Evolutionary conservation across 2,113 vertebrate genomes (phyloP), one percentile per base, ranked within the genome.

Genomic region (Anser brachyrhynchus): DNA sequence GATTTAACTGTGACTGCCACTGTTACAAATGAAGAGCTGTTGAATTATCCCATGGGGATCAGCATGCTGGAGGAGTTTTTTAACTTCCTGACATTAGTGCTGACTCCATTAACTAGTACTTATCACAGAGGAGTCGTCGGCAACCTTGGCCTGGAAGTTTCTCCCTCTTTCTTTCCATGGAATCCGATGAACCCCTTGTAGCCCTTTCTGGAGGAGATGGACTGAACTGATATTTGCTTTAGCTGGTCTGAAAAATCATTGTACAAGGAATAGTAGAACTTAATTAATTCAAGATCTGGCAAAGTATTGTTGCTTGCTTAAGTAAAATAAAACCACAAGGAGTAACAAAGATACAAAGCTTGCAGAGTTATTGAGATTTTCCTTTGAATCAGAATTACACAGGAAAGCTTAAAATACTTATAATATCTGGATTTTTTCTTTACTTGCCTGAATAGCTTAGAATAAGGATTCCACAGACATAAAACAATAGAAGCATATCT

Each of bases 401-500:
- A 55, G 70, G 88, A 43, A 87, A 93, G 70, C 61, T 91, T 76
- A 70, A 90, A 96, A 86, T 87, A 78, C 73, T 88, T 83, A 31
- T 11, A 95, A 87, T 91, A 89, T 93, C 75, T 96, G 94, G 74
- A 81, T 97, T 97, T 96, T 52, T 94, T 93, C 70, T 91, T 90
- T 61, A 22, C 10, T 88, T 69, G 94, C 96, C 37, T 76, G 64
- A 95, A 91, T 59, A 96, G 90, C 87, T 84, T 95, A 90, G 94
- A 91, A 73, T 75, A 81, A 93, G 85, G 83, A 88, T 97, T 96
- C 78, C 41, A 43, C 67, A 21, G 52, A 44, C 94, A 37, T 96
- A 82, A 97, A 95, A 96, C 90, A 95, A 93, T 81, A 95, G 87
- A 94, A 90, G 81, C 77, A 57, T 92, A 87, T 93, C 93, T 98